Base-by-base conservation (phyloP, 2,888 invertebrate species). In the Ryuthela nishihirai region DNA sequence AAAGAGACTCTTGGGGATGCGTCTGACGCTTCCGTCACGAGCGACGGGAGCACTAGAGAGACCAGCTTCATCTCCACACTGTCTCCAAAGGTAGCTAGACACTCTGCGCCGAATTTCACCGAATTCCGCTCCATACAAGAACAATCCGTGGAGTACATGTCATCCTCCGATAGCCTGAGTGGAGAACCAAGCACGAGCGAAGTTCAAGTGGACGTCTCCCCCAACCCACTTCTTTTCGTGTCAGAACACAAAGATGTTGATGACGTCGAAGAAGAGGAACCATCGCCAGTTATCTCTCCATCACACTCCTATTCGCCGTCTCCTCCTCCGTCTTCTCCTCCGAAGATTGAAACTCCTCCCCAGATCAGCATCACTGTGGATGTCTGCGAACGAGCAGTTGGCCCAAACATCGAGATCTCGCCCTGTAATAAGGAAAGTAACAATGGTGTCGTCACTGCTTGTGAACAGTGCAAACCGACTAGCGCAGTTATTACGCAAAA, bases 61-160 rank as follows among this genome's bases (percentile, higher is more conserved):
- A 62, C 64, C 2, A 58, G 54, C 43, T 59, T 64, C 32, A 50
- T 48, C n/a, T 15, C 36, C 17, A 43, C 36, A 12, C 45, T 59
- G 2, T 52, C 59, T 1, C 54, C 60, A 4, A 54, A 44, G 12
- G 39, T 60, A 12, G 21, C 50, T 10, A 41, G 55, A n/a, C 38
- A 55, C 40, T 55, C 55, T 12, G 41, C 49, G 7, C 62, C 54
- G 17, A 59, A 59, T 2, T 52, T 63, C 42, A 42, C 55, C 3
- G 60, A 63, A 15, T 54, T 63, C 12, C 54, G 55, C 12, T 53
- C 61, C 38, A 61, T 64, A 26, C 42, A 46, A 23, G 65, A 65
- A 18, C 60, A 65, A 26, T 64, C 65, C 20, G 41, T 62, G 15
- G 65, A 65, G 44, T 54, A 56, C 29, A 47, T 52, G 29, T 63